Evolutionary conservation across 2,888 invertebrate species (phyloP).

Genomic region (Hirudinaria manillensis): DNA sequence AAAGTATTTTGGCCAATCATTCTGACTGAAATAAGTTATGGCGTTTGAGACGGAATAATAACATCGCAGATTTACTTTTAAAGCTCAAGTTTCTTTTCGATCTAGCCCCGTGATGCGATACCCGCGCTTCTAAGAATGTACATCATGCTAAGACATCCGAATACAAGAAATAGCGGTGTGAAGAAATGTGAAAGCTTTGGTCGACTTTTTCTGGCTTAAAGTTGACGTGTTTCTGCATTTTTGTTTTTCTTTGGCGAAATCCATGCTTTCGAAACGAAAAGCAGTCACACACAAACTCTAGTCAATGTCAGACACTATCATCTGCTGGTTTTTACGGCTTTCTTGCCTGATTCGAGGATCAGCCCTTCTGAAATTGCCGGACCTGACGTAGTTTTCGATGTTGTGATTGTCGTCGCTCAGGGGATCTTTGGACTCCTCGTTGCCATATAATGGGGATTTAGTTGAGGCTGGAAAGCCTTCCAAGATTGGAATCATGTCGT

Average conservation of each 20-base stretch:
- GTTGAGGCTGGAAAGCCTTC: background rate
- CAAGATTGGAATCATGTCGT: background rate
- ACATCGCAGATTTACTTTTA: no score
- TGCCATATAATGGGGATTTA: background rate
- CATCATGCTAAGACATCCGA: no score
- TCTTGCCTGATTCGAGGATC: constrained; percentile 12
- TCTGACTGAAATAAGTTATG: no score
- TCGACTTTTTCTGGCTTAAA: no score
- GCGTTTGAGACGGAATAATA: no score
- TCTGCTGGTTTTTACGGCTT: constrained; percentile 14
- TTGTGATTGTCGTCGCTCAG: background rate
- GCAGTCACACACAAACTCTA: background rate
- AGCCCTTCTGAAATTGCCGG: background rate
- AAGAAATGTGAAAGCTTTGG: no score
- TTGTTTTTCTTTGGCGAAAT: background rate
- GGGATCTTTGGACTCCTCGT: constrained; percentile 17
- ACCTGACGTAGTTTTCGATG: background rate
- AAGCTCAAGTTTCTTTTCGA: no score
- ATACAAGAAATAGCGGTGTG: no score
- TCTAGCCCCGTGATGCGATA: no score
- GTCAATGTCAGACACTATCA: constrained; percentile 21
- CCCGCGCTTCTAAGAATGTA: no score
- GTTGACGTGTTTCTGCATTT: no score
- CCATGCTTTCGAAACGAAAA: background rate
- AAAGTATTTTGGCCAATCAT: no score